Evolutionary conservation across 1,140 invertebrate species (phyloP).

Genomic region (Lethrus apterus): DNA sequence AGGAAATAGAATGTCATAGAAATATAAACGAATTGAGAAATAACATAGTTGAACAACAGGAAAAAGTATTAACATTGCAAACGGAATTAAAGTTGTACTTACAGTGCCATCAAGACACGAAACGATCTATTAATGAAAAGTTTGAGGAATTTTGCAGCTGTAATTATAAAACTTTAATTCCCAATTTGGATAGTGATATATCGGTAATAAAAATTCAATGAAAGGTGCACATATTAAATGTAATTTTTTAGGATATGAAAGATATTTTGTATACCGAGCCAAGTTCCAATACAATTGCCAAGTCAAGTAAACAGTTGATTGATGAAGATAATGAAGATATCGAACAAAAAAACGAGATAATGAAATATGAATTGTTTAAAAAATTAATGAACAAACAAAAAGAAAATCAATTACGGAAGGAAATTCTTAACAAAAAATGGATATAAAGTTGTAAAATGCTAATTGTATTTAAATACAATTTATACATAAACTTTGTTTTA

Average conservation of each 20-base stretch:
- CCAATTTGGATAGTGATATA: constrained; percentile 7
- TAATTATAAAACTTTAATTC: constrained; percentile 20
- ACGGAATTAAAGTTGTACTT: constrained; percentile 26
- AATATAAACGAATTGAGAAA: constrained; percentile 14
- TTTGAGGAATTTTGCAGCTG: constrained; percentile 29
- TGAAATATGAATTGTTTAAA: background rate
- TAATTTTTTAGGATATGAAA: background rate
- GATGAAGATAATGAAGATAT: background rate
- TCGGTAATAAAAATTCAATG: background rate
- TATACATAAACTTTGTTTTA: too few relatives aligned
- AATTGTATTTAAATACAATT: too few relatives aligned
- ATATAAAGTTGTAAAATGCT: too few relatives aligned
- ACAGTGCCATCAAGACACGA: constrained; percentile 16
- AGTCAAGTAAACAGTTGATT: background rate
- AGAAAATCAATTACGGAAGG: too few relatives aligned
- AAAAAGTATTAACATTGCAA: constrained; percentile 25
- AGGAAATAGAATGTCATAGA: constrained; percentile 20
- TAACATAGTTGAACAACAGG: constrained; percentile 26
- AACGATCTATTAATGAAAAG: constrained; percentile 19
- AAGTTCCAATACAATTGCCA: background rate
- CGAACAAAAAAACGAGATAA: background rate
- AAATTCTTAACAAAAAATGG: too few relatives aligned
- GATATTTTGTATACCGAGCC: background rate
- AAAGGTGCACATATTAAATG: background rate
- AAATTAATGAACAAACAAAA: background rate